phyloP scores from a whole-genome alignment of 2,113 vertebrate genomes.

The Prochilodus magdalenae region DNA sequence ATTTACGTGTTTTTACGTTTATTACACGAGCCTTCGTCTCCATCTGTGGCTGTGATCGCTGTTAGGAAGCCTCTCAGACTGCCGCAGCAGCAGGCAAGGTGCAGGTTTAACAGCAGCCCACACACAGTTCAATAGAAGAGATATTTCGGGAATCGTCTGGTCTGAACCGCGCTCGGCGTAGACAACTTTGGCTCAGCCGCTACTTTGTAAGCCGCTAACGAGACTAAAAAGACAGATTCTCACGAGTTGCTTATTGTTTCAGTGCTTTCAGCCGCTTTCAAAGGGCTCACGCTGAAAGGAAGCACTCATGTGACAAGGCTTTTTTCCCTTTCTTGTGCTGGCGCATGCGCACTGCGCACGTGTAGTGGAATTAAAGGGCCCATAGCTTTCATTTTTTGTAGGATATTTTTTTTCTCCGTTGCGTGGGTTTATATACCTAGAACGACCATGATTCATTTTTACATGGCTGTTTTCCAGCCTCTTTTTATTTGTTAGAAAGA shows the following conservation, averaged over 20 bases:
- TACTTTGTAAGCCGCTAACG: not conserved
- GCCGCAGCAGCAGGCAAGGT: no score
- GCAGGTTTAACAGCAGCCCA: not conserved
- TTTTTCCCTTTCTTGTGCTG: constrained; percentile 24
- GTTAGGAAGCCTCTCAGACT: not conserved
- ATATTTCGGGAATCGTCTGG: not conserved
- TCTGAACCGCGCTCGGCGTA: no score
- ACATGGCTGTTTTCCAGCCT: no score
- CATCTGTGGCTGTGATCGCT: not conserved
- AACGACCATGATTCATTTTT: no score
- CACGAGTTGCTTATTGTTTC: constrained; percentile 14
- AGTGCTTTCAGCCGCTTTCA: constrained; percentile 60
- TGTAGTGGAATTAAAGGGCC: no score
- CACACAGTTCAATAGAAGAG: not conserved
- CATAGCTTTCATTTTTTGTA: no score
- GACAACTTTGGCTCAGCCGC: not conserved
- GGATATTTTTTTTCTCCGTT: no score
- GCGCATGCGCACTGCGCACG: constrained; percentile 6
- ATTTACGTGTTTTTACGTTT: not conserved
- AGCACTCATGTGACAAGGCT: constrained; percentile 64
- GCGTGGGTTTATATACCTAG: no score
- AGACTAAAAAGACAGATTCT: constrained; percentile 4
- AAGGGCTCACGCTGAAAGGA: constrained; percentile 53
- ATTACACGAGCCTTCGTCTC: not conserved
- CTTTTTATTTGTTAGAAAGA: no score